Base-by-base conservation (phyloP, 1,140 invertebrate genomes). In the Eurosta solidaginis region DNA sequence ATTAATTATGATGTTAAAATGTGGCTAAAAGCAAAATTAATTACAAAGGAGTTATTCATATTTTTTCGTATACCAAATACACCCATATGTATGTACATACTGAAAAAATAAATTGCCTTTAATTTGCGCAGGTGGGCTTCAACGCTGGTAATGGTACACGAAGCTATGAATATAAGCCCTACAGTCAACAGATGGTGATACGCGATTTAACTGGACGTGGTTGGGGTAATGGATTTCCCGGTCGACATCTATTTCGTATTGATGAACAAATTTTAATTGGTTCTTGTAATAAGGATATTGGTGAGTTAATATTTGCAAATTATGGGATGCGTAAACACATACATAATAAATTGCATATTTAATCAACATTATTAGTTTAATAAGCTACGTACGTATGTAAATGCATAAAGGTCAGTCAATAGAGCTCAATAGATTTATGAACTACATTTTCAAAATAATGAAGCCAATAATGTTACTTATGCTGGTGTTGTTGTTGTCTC, bases 121-220 rank as follows among this genome's bases (percentile, higher is more conserved):
- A 78, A 80, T 27, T 73, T 80, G 83, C 88, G 80, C 82, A 96
- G 95, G 92, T 98, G 82, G 97, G 97, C 45, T 98, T 98, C 88
- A 98, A 98, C 85, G 96, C 94, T 74, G 97, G 97, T 77, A 98
- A 98, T 84, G 96, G 95, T 17, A 98, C 96, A 1, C 91, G 93
- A 84, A 93, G 93, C 78, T 97, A 93, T 87, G 95, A 97, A 88
- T 97, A 97, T 86, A 92, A 91, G 76, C 96, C 96, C 0, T 98
- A 97, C 88, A 97, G 96, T 54, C 96, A 97, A 88, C 90, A 91
- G 40, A 93, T 95, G 29, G 94, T 96, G 22, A 90, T 97, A 10
- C 90, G 94, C 78, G 94, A 97, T 88, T 89, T 98, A 68, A 92
- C 93, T 0, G 91, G 92, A 12, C 91, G 95, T 82, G 97, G 96